Conservation (phyloP, 2,113 vertebrate species). For the Microtus ochrogaster region DNA sequence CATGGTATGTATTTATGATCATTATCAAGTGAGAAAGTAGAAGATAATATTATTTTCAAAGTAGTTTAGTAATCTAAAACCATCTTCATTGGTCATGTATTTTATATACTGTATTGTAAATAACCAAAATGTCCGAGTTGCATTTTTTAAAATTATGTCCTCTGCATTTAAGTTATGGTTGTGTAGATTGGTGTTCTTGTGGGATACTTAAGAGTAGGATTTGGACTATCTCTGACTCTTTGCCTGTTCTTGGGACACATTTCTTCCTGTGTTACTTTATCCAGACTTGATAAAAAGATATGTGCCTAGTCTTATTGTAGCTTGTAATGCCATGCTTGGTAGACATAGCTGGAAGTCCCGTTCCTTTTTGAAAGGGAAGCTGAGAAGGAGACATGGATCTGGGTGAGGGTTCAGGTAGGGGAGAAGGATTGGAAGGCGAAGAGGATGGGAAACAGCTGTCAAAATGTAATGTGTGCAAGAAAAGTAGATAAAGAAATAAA, state of each 20-base stretch:
- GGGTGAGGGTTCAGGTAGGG: background rate
- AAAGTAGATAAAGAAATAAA: background rate
- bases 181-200: background rate
- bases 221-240: too few species aligned
- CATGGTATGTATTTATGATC: background rate
- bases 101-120: constrained; percentile 27
- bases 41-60: background rate
- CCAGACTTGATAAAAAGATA: too few species aligned
- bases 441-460: background rate
- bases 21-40: background rate
- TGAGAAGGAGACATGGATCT: background rate
- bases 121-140: background rate
- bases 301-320: background rate
- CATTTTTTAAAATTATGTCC: background rate
- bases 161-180: background rate
- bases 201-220: background rate
- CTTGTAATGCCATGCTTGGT: background rate
- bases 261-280: background rate
- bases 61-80: background rate
- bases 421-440: background rate
- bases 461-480: background rate
- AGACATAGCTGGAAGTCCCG: too few species aligned
- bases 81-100: background rate
- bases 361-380: background rate
- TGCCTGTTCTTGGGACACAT: background rate